Percentiles rank a stretch among this genome's conserved stretches.
Conservation (phyloP, 1,140 invertebrate genomes). For the Helicoverpa zea region DNA sequence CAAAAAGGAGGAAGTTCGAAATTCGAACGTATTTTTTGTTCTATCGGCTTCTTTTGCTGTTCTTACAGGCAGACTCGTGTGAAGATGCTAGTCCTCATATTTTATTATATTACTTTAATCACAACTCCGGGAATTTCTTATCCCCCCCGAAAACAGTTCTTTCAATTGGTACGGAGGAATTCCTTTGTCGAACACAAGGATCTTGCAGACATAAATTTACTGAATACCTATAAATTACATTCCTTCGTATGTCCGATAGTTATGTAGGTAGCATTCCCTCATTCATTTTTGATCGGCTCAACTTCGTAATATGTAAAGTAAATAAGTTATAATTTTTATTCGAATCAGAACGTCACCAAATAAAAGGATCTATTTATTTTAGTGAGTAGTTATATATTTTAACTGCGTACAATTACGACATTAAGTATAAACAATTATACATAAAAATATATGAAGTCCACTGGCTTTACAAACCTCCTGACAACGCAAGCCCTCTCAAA, state of each 20-base stretch:
- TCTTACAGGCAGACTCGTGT: not conserved
- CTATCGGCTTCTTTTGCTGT: not conserved
- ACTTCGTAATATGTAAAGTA: too few relatives aligned
- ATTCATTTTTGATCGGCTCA: too few relatives aligned
- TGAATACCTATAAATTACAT: slow-evolving; percentile 36
- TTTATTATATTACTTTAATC: slow-evolving; percentile 42
- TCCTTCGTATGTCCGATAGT: slow-evolving; percentile 23
- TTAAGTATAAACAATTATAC: too few relatives aligned
- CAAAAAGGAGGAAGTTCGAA: too few relatives aligned
- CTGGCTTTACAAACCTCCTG: too few relatives aligned
- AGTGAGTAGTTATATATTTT: too few relatives aligned
- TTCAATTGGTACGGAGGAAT: slow-evolving; percentile 22
- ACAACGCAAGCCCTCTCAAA: too few relatives aligned
- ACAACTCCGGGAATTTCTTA: slow-evolving; percentile 8
- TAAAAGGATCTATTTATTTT: too few relatives aligned
- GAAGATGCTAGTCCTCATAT: slow-evolving; percentile 22
- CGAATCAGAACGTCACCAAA: too few relatives aligned
- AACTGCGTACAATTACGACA: too few relatives aligned
- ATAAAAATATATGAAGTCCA: too few relatives aligned
- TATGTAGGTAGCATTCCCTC: not conserved
- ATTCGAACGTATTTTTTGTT: not conserved
- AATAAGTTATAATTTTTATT: too few relatives aligned
- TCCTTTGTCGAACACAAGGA: slow-evolving; percentile 6
- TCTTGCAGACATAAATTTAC: slow-evolving; percentile 29
- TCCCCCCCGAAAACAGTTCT: slow-evolving; percentile 21